Conservation (phyloP, 2,888 invertebrate genomes). For the Thera obeliscata region DNA sequence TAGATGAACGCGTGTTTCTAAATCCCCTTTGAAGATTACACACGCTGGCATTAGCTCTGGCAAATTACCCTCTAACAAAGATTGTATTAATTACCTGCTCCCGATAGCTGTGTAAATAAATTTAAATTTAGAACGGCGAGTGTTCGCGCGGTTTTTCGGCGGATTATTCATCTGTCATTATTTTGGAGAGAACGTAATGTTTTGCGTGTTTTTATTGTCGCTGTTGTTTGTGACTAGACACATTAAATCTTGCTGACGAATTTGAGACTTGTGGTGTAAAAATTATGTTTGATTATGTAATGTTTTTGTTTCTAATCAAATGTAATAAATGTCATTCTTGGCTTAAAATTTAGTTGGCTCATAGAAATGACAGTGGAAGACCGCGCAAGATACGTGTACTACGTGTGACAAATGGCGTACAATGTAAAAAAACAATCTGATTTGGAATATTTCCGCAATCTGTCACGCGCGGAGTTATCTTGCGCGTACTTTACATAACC, state of each 20-base stretch:
- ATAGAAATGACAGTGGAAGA: too few species aligned
- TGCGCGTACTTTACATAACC: too few species aligned
- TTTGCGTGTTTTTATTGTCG: conserved; percentile 18
- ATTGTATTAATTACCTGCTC: conserved; percentile 85
- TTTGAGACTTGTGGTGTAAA: too few species aligned
- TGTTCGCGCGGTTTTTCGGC: conserved; percentile 62
- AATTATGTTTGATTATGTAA: too few species aligned
- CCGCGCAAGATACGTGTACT: too few species aligned
- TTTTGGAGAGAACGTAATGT: conserved; percentile 16
- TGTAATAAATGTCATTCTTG: too few species aligned
- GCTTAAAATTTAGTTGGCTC: too few species aligned
- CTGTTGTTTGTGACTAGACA: conserved; percentile 18
- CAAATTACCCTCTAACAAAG: conserved; percentile 85
- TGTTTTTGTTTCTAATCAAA: too few species aligned
- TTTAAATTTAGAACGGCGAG: conserved; percentile 78
- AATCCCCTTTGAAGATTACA: conserved; percentile 85
- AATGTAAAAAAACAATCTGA: too few species aligned
- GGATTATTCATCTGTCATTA: conserved; percentile 74
- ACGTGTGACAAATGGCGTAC: too few species aligned
- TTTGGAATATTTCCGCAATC: too few species aligned
- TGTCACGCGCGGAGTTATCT: too few species aligned
- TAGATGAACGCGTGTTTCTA: conserved; percentile 84
- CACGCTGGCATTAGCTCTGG: conserved; percentile 83
- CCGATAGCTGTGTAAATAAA: conserved; percentile 82
- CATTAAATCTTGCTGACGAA: neutral